A percentile compares a stretch with the other conserved stretches of the same genome.
Evolutionary conservation across 2,888 invertebrate species (phyloP).

Genomic region (Amblyteles armatorius): DNA sequence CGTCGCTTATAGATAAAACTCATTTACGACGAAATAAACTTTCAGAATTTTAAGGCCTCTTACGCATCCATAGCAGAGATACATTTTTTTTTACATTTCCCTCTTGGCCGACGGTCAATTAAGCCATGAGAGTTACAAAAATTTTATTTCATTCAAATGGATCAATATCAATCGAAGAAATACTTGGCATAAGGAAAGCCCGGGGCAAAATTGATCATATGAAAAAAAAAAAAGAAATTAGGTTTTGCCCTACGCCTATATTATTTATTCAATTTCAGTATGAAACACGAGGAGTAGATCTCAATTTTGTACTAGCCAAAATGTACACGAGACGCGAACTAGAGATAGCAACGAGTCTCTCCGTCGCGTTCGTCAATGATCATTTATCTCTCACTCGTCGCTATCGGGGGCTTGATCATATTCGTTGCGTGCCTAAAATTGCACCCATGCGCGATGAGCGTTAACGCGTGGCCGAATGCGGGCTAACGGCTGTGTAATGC

Average conservation of each 20-base stretch:
- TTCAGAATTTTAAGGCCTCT: constrained; percentile 22
- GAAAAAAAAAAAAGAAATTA: background rate
- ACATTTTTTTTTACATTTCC: background rate
- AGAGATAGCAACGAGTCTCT: background rate
- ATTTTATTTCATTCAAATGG: no score
- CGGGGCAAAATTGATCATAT: background rate
- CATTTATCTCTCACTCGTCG: background rate
- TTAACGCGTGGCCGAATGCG: constrained; percentile 45
- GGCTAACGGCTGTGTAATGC: constrained; percentile 29
- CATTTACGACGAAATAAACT: constrained; percentile 40
- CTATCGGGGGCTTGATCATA: background rate
- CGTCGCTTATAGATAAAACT: constrained; percentile 34
- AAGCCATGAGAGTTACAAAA: no score
- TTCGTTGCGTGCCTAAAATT: constrained; percentile 61
- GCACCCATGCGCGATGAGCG: constrained; percentile 41
- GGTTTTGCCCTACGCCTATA: background rate
- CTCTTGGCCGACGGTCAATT: background rate
- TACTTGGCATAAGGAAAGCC: no score
- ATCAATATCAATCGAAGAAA: no score
- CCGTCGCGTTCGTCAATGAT: background rate
- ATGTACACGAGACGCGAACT: background rate
- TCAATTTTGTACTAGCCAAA: background rate
- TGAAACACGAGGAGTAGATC: background rate
- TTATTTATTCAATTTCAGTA: background rate
- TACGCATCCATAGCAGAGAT: background rate